Evolutionary conservation across 1,140 invertebrate genomes (phyloP), one percentile per base, ranked within the genome.

Genomic region (Probaryconus sp.): DNA sequence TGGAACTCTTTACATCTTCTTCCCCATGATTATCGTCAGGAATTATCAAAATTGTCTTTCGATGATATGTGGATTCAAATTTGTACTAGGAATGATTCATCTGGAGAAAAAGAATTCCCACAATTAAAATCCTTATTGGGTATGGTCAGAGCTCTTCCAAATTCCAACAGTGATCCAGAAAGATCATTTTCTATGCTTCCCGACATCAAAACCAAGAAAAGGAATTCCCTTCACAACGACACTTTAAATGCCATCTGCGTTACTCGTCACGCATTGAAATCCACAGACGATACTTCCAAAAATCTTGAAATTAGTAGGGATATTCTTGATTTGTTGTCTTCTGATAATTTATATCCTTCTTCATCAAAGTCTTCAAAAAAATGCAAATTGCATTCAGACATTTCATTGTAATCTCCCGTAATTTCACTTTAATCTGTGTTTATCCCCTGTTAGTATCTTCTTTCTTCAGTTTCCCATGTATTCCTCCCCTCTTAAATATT

Each of bases 111-210:
- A 2, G 18, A 51, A 28, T 65, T 60, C 38, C 45, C 60, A n/a
- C 3, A 42, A 18, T 26, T 60, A 3, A 30, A 13, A 20, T 17
- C 6, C 1, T 16, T 63, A 0, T 11, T 56, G 2, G 5, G 20
- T 10, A 10, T 16, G 10, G 35, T 72, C 16, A 24, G 60, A 30
- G 6, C 53, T 26, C 33, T 73, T 31, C 70, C 70, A 0, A 37
- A 73, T 24, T 73, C 61, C 0, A 72, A 72, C 7, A 42, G 31
- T 16, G 60, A 72, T 3, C 11, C 60, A 0, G 69, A 72, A 38
- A 42, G 60, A 21, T 38, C 33, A 11, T 65, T 65, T 42, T 60
- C 60, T 0, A 58, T 71, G 10, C 35, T 71, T 11, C 40, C 53
- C 1, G 56, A 70, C 6, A 18, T 55, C 18, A 61, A 47, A 40